Evolutionary conservation across 1,140 invertebrate species (phyloP), one percentile per base, ranked within the genome.

Genomic region (Drosophila gunungcola): DNA sequence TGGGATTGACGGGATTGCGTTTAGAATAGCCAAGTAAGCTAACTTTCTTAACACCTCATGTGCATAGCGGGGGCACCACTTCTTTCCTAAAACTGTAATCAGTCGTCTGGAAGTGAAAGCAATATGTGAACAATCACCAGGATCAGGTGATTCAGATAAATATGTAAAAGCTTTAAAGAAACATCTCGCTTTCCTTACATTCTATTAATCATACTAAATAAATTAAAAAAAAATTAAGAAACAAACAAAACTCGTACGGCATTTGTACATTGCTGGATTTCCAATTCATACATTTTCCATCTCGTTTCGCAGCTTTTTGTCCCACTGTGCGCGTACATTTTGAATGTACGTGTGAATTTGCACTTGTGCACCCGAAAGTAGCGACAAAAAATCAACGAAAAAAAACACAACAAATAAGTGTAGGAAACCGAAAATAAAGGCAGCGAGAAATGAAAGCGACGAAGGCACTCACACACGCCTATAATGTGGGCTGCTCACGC

Each of bases 331-430:
- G 45, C 68, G 53, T 65, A 82, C 54, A 88, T 88, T 88, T 88
- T 63, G 75, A 88, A 89, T 88, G 82, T 86, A 86, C 82, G 83
- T 86, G 82, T 86, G 82, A 86, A 88, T 88, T 86, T 86, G 83
- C 82, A 86, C 82, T 86, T 86, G 82, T 86, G 84, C 82, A 86
- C 83, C 78, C 83, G 83, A 82, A 67, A 74, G 53, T 67, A 70
- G 52, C 63, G 34, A 53, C 57, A 51, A 56, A 64, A 61, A 67
- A 57, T 46, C 46, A 73, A 78, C 58, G 51, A 74, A 69, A 76
- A 76, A 21, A 51, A 61, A 72, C 38, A 64, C 48, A 49, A 62
- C 29, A 78, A 81, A 78, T 75, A 75, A 69, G 58, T 55, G 63
- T 77, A 68, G 60, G 74, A 81, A 81, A 86, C 63, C 77, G 63